These are phyloP conservation scores for Agrochola macilenta DNA, from an alignment of 2,888 invertebrate genomes.

Conservation along the genomic window DNA sequence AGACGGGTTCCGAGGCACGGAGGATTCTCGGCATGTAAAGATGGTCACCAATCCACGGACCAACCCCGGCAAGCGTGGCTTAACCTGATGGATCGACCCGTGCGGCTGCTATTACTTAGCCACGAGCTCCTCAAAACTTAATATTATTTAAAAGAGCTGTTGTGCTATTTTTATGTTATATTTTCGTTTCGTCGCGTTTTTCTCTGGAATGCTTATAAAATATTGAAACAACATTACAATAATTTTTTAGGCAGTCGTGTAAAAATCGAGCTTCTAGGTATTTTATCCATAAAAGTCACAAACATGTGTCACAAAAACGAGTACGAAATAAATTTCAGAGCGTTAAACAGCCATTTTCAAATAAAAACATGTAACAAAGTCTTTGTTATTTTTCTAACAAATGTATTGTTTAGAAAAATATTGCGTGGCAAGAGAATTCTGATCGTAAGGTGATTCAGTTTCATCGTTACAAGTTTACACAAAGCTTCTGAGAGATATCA, in stretches of 20 bases:
- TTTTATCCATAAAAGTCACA: neutral
- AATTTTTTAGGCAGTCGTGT: too few relatives aligned
- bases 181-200: neutral
- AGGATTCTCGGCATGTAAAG: too few relatives aligned
- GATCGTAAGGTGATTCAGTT: conserved; percentile 45
- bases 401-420: conserved; percentile 12
- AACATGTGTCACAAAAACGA: neutral
- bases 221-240: too few relatives aligned
- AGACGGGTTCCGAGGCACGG: too few relatives aligned
- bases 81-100: too few relatives aligned
- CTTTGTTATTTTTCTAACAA: neutral
- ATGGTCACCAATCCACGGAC: too few relatives aligned
- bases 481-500: conserved; percentile 27
- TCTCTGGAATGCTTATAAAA: neutral
- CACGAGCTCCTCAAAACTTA: too few relatives aligned
- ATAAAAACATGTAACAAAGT: neutral
- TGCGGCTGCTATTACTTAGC: too few relatives aligned
- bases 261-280: neutral
- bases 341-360: neutral
- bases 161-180: too few relatives aligned
- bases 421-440: conserved; percentile 1
- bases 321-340: neutral
- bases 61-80: too few relatives aligned
- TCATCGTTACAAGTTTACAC: conserved; percentile 51
- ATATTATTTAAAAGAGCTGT: too few relatives aligned